Percentiles rank a stretch among this genome's conserved stretches.
These are phyloP conservation scores for Microtus montanus DNA, from an alignment of 2,113 vertebrate species.

Conservation along the genomic window DNA sequence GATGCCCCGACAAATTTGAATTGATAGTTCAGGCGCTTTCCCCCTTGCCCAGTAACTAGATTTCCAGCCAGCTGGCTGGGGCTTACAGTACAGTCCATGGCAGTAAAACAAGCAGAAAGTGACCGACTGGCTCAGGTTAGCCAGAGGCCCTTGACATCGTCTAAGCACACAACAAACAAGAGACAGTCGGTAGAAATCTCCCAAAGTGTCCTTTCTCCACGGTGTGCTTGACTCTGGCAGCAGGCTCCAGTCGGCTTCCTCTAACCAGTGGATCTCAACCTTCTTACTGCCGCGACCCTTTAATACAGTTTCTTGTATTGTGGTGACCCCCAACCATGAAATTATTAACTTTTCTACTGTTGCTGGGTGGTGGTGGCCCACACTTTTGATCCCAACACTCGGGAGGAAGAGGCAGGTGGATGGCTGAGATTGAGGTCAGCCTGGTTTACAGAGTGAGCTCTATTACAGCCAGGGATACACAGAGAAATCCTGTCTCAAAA, in stretches of 20 bases:
- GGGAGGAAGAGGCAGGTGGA: not conserved
- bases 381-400: not conserved
- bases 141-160: constrained; percentile 16
- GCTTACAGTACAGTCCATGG: constrained; percentile 20
- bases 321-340: not conserved
- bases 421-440: not conserved
- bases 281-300: not conserved
- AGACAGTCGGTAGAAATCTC: not conserved
- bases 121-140: constrained; percentile 47
- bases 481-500: not conserved
- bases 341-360: not conserved
- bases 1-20: not conserved
- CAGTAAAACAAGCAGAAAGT: constrained; percentile 59
- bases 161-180: not conserved
- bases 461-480: not conserved
- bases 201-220: not conserved
- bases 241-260: not conserved
- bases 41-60: not conserved
- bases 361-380: not conserved
- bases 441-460: not conserved
- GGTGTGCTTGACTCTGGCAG: not conserved
- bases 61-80: constrained; percentile 65
- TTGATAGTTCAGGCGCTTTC: not conserved
- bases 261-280: not conserved
- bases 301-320: not conserved